Conservation (phyloP, 2,113 vertebrate species). For the Heterotilapia buettikoferi region DNA sequence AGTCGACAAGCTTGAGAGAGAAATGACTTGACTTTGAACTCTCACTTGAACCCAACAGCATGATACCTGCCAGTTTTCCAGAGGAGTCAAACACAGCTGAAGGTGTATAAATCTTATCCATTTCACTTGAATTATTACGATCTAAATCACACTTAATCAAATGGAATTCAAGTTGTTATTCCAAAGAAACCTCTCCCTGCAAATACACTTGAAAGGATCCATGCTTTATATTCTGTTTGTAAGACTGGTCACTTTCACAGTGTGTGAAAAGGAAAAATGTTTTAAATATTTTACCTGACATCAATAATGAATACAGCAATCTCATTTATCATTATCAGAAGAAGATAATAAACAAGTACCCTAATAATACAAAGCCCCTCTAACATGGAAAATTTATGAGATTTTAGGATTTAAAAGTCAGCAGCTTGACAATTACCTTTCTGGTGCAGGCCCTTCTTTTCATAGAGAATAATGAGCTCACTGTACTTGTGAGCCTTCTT, state of each 20-base stretch:
- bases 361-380: neutral
- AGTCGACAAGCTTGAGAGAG: neutral
- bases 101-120: neutral
- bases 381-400: neutral
- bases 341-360: neutral
- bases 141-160: neutral
- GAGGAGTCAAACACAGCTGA: neutral
- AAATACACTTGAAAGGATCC: neutral
- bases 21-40: neutral
- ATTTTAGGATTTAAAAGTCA: neutral
- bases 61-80: neutral
- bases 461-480: slow-evolving; percentile 96
- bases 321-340: neutral
- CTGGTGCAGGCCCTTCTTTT: slow-evolving; percentile 96
- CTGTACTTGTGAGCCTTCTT: slow-evolving; percentile 99
- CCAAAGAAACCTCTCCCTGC: neutral
- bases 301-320: neutral
- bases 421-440: slow-evolving; percentile 76
- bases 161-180: neutral
- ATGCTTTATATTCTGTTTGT: neutral
- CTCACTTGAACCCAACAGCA: neutral
- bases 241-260: neutral
- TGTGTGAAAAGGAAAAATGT: neutral
- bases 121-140: neutral
- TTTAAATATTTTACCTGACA: neutral